Evolutionary conservation across 2,113 vertebrate species (phyloP), one percentile per base, ranked within the genome.

Genomic region (Spermophilus dauricus): DNA sequence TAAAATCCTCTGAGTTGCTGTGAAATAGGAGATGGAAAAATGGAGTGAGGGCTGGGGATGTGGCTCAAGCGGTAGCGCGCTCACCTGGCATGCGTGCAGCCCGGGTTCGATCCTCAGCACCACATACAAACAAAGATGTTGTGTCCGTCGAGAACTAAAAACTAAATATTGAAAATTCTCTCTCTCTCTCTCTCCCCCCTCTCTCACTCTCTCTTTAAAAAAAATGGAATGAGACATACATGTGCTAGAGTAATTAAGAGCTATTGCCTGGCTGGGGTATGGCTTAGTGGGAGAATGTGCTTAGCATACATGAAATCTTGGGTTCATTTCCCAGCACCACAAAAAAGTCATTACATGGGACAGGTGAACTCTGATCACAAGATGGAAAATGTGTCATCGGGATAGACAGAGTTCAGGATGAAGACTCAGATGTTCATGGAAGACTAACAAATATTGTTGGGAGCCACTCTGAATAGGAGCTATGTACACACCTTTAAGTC

Each of bases 1-100:
- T 89, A 96, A 95, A 96, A 48, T 89, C 37, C 26, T 39, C 22
- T 78, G 78, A 89, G 53, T 89, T 80, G 48, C 80, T 67, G n/a
- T 81, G 86, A 42, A 28, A 61, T 78, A 14, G 53, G 82, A 69
- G 18, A 90, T 48, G 24, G 91, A 34, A 63, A 89, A 78, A 72
- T 93, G 39, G 13, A 53, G 92, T 58, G 53, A n/a, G n/a, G n/a
- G n/a, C n/a, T n/a, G n/a, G n/a, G n/a, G n/a, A n/a, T n/a, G n/a
- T n/a, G n/a, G n/a, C n/a, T n/a, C n/a, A n/a, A n/a, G n/a, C n/a
- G n/a, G n/a, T n/a, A n/a, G n/a, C n/a, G n/a, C n/a, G n/a, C n/a
- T n/a, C n/a, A n/a, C n/a, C n/a, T n/a, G n/a, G n/a, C n/a, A n/a
- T n/a, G n/a, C n/a, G n/a, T n/a, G n/a, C n/a, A n/a, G n/a, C n/a